A percentile compares a stretch with the other conserved stretches of the same genome.
Conservation (phyloP, 2,113 vertebrate species). For the Telmatochromis sp. region DNA sequence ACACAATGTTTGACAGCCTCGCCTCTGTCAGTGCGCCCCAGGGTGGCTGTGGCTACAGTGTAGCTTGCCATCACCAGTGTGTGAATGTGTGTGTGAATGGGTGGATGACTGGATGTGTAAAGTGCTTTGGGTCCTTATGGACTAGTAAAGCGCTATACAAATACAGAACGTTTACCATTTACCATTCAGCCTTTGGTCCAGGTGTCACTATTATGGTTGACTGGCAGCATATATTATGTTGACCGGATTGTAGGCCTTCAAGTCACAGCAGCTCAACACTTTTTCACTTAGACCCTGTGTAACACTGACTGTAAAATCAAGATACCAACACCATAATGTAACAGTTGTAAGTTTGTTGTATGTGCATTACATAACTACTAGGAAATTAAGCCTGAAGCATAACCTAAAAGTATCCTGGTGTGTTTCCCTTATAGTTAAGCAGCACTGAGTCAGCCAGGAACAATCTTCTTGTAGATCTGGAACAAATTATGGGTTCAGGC, state of each 20-base stretch:
- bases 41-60: neutral
- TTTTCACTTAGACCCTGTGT: neutral
- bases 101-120: neutral
- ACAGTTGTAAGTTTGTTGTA: neutral
- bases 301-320: neutral
- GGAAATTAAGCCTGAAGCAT: neutral
- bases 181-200: neutral
- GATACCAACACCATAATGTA: neutral
- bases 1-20: neutral
- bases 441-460: neutral
- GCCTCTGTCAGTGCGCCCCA: neutral
- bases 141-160: neutral
- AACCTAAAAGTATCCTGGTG: neutral
- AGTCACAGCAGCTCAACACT: neutral
- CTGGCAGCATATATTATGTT: neutral
- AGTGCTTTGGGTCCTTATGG: fast-evolving
- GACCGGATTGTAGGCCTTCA: neutral
- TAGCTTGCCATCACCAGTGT: neutral
- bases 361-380: neutral
- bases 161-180: neutral
- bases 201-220: neutral
- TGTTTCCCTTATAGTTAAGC: neutral
- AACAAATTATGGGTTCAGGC: neutral
- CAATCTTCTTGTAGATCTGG: neutral
- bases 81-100: neutral